A percentile compares a stretch with the other conserved stretches of the same genome.
Conservation (phyloP, 2,797 vertebrate genomes). For the Pseudocheirus occidentalis region DNA sequence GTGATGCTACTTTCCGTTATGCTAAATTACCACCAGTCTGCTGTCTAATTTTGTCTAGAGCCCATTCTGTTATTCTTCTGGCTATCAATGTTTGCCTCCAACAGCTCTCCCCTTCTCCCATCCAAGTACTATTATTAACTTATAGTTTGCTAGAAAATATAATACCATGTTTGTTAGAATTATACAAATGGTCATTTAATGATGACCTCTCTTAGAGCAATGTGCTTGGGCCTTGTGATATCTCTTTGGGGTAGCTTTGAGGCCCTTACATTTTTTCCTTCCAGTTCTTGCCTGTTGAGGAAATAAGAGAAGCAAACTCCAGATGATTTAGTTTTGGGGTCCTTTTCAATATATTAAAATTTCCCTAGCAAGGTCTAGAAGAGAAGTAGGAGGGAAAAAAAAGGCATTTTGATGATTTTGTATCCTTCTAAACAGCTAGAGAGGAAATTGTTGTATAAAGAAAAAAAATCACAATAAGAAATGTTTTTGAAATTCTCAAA, state of each 20-base stretch:
- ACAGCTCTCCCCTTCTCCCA: not conserved
- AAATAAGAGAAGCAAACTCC: not conserved
- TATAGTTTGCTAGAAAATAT: not conserved
- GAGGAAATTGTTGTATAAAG: not conserved
- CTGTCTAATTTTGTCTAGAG: not conserved
- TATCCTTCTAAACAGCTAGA: not conserved
- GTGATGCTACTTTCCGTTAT: not conserved
- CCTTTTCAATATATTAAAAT: not conserved
- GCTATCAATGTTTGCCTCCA: not conserved
- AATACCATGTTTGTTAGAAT: not conserved
- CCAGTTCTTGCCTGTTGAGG: not conserved
- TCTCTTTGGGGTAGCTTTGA: not conserved
- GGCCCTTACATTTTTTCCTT: not conserved
- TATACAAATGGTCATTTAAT: not conserved
- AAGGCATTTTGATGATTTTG: not conserved
- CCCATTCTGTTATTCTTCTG: not conserved
- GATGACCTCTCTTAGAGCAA: not conserved
- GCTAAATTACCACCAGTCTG: not conserved
- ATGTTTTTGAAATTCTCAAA: conserved; percentile 76
- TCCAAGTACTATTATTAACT: not conserved
- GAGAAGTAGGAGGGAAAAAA: conserved; percentile 14
- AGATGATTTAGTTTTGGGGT: not conserved
- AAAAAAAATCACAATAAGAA: conserved; percentile 58
- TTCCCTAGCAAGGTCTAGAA: not conserved
- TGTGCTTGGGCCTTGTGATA: not conserved